Conservation (phyloP, 2,888 invertebrate species). For the Tenthredo scrophulariae region DNA sequence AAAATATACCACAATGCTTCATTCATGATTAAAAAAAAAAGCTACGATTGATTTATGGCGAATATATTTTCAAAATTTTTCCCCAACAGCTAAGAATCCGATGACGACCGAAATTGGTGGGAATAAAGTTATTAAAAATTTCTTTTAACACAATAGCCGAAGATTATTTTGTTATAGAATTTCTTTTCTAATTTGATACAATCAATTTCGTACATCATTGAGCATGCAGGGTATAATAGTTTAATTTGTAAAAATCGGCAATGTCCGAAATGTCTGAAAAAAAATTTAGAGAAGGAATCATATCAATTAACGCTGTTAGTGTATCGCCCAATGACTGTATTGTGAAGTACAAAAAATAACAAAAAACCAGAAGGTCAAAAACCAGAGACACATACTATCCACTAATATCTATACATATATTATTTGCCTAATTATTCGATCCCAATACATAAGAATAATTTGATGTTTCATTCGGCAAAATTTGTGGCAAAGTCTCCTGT, state of each 20-base stretch:
- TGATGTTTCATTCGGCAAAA: not conserved
- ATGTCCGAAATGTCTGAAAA: not conserved
- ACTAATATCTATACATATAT: not conserved
- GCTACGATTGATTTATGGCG: not conserved
- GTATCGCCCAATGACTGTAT: not conserved
- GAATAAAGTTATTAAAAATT: not conserved
- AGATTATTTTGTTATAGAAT: not conserved
- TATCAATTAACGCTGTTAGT: conserved; percentile 16
- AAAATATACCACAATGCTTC: conserved; percentile 35
- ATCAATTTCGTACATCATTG: not conserved
- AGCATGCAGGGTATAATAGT: not conserved
- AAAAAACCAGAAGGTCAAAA: not conserved
- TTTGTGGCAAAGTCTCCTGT: not conserved
- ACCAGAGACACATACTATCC: not conserved
- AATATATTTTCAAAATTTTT: not conserved
- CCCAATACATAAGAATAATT: not conserved
- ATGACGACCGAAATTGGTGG: not conserved
- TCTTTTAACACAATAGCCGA: not conserved
- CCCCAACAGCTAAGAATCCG: not conserved
- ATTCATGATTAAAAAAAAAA: not conserved
- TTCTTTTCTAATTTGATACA: not conserved
- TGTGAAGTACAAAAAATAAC: not conserved
- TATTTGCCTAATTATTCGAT: not conserved
- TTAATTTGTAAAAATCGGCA: not conserved
- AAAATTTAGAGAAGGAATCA: conserved; percentile 40